phyloP scores from a whole-genome alignment of 2,888 invertebrate species.

The Thereva nobilitata region DNA sequence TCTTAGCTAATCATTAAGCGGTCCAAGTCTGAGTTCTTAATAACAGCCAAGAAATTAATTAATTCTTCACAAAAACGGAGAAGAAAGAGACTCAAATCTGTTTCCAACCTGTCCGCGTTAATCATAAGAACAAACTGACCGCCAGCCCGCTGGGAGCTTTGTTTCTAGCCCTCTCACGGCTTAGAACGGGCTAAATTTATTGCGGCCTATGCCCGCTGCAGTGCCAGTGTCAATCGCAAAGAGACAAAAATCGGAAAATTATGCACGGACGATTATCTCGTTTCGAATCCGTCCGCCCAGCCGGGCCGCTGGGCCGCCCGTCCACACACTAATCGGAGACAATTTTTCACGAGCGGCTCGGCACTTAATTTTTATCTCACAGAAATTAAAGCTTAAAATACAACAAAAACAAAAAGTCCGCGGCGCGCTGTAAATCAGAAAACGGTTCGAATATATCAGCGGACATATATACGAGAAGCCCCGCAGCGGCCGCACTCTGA shows the following conservation, averaged over 20 bases:
- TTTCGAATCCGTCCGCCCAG: constrained; percentile 6
- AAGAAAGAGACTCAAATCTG: no score
- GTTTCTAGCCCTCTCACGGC: no score
- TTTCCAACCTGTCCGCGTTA: no score
- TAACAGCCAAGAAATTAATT: constrained; percentile 22
- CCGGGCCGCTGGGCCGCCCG: no score
- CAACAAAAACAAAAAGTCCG: constrained; percentile 7
- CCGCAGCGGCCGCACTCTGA: neutral
- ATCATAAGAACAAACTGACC: no score
- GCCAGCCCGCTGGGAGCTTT: no score
- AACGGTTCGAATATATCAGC: constrained; percentile 18
- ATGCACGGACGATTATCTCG: constrained; percentile 11
- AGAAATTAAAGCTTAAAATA: constrained; percentile 13
- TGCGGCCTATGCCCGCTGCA: no score
- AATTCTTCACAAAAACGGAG: constrained; percentile 2
- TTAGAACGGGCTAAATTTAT: no score
- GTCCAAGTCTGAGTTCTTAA: neutral
- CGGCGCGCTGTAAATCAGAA: constrained; percentile 24
- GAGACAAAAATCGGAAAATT: constrained; percentile 15
- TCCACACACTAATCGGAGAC: constrained; percentile 11
- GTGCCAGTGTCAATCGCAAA: constrained; percentile 15
- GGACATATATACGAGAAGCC: neutral
- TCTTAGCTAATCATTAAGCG: constrained; percentile 19
- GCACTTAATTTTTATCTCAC: constrained; percentile 25
- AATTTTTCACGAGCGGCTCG: constrained; percentile 23